Conservation (phyloP, 2,797 vertebrate genomes). For the Galagoides demidoff region DNA sequence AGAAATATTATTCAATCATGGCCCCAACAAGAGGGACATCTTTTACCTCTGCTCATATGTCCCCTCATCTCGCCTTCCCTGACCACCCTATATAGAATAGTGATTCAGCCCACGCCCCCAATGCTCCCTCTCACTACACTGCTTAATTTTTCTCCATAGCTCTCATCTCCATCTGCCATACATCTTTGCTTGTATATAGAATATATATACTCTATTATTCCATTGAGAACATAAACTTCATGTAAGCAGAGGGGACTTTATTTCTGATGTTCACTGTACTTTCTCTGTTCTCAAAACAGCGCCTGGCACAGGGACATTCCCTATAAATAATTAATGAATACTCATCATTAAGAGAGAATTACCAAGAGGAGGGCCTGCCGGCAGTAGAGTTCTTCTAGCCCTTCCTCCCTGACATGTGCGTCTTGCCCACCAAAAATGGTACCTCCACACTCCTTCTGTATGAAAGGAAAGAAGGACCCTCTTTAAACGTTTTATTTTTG, state of each 20-base stretch:
- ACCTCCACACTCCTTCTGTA: neutral
- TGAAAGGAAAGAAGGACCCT: neutral
- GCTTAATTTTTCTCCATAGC: neutral
- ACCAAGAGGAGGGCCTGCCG: neutral
- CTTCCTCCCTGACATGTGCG: neutral
- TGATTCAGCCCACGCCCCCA: neutral
- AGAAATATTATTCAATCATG: neutral
- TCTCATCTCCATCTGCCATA: neutral
- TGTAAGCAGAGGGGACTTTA: neutral
- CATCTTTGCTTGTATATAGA: neutral
- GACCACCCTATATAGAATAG: neutral
- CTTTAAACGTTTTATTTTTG: neutral
- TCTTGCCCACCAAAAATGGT: neutral
- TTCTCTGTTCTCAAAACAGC: neutral
- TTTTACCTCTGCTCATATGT: neutral
- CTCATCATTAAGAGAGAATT: neutral
- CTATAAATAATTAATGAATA: neutral
- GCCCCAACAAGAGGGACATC: neutral
- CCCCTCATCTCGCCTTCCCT: neutral
- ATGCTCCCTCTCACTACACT: neutral
- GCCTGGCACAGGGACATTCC: neutral
- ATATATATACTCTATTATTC: neutral
- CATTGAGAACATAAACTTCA: neutral
- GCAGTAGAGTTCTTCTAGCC: neutral
- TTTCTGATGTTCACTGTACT: neutral